Evolutionary conservation across 2,113 vertebrate species (phyloP).

Genomic region (Dicrurus megarhynchus): DNA sequence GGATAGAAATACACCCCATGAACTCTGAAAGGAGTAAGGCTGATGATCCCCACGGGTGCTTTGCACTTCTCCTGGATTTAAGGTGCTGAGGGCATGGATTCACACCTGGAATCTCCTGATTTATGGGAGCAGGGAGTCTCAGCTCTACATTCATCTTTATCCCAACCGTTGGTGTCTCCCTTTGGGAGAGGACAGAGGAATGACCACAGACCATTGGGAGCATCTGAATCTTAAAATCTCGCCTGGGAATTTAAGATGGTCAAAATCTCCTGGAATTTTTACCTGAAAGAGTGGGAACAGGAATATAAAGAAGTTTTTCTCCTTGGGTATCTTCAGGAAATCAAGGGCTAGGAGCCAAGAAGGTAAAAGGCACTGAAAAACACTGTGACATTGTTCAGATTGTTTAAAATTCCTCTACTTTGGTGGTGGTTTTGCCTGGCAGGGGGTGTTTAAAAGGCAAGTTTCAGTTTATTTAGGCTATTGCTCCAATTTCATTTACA

Average conservation of each 20-base stretch:
- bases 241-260: accelerated
- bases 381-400: not conserved
- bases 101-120: not conserved
- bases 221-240: not conserved
- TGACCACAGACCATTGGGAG: not conserved
- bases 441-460: not conserved
- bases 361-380: not conserved
- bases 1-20: not conserved
- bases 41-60: not conserved
- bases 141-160: not conserved
- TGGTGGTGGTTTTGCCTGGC: not conserved
- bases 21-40: not conserved
- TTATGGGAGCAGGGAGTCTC: not conserved
- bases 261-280: not conserved
- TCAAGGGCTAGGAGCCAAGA: not conserved
- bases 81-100: not conserved
- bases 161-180: accelerated
- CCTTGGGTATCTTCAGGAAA: not conserved
- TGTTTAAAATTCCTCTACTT: not conserved
- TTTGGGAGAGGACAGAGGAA: not conserved
- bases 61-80: not conserved
- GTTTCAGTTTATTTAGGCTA: not conserved
- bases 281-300: not conserved
- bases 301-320: not conserved
- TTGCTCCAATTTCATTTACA: not conserved